A percentile compares a stretch with the other conserved stretches of the same genome.
Evolutionary conservation across 1,140 invertebrate genomes (phyloP).

Genomic region (Formica exsecta): DNA sequence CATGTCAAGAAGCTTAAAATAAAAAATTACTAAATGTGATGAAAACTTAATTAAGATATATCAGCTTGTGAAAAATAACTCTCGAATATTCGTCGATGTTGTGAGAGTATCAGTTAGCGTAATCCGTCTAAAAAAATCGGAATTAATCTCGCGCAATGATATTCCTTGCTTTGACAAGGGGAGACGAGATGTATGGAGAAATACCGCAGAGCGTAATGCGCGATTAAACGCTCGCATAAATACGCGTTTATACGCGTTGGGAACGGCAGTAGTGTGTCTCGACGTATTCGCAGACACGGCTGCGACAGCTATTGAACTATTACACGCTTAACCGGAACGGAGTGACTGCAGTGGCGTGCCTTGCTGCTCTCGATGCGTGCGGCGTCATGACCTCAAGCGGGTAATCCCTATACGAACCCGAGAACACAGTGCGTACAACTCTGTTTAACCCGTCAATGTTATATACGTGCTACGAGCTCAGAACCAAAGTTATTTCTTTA

Average conservation of each 20-base stretch:
- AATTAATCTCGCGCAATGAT: constrained; percentile 39
- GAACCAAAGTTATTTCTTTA: constrained; percentile 2
- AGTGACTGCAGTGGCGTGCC: constrained; percentile 79
- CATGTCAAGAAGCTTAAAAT: too few species aligned
- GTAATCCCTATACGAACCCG: constrained; percentile 71
- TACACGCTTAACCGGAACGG: constrained; percentile 82
- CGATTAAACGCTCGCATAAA: constrained; percentile 64
- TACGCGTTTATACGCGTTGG: constrained; percentile 33
- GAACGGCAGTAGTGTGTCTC: constrained; percentile 46
- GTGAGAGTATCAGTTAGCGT: not conserved
- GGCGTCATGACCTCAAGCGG: constrained; percentile 71
- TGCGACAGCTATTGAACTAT: constrained; percentile 83
- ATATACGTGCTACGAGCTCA: not conserved
- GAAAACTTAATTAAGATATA: not conserved
- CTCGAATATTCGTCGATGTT: not conserved
- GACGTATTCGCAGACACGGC: constrained; percentile 74
- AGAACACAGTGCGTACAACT: constrained; percentile 57
- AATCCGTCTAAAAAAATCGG: constrained; percentile 6
- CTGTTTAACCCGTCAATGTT: constrained; percentile 55
- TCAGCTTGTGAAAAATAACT: not conserved
- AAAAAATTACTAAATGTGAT: too few species aligned
- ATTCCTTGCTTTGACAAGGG: not conserved
- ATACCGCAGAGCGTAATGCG: constrained; percentile 12
- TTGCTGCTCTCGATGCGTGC: constrained; percentile 70
- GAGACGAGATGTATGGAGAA: constrained; percentile 9